These are phyloP conservation scores for Mesoclemmys tuberculata DNA, from an alignment of 2,113 vertebrate genomes.

Conservation along the genomic window DNA sequence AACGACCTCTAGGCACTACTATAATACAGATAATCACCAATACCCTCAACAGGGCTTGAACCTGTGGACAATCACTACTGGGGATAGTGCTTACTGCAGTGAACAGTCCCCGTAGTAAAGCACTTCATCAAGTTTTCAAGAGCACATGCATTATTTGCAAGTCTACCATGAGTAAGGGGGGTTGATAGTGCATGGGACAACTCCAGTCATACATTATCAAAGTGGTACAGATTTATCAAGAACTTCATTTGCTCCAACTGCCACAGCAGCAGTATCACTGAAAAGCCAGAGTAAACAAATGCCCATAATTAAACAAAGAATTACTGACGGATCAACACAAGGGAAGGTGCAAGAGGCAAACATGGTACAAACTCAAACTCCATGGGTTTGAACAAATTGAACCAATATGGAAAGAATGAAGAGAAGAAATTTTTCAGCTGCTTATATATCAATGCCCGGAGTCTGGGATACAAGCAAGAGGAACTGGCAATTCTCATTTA, in stretches of 20 bases:
- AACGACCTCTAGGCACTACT: not conserved
- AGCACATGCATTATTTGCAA: not conserved
- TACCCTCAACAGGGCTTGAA: not conserved
- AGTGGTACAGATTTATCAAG: not conserved
- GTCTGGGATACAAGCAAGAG: not conserved
- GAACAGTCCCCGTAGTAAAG: not conserved
- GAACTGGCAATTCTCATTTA: not conserved
- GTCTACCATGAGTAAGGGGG: fast-evolving
- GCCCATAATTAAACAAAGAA: not conserved
- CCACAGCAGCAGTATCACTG: not conserved
- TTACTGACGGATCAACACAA: not conserved
- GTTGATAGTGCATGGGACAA: not conserved
- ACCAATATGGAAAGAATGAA: not conserved
- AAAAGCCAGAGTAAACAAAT: not conserved
- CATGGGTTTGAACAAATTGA: not conserved
- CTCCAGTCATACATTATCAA: fast-evolving
- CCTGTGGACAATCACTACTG: not conserved
- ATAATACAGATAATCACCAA: not conserved
- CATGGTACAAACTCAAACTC: not conserved
- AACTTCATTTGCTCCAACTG: not conserved
- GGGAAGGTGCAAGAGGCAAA: not conserved
- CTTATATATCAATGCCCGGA: not conserved
- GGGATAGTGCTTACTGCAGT: not conserved
- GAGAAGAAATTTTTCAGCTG: not conserved
- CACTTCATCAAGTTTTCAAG: not conserved